phyloP scores from a whole-genome alignment of 2,888 invertebrate species.

The Dynastes tityus region DNA sequence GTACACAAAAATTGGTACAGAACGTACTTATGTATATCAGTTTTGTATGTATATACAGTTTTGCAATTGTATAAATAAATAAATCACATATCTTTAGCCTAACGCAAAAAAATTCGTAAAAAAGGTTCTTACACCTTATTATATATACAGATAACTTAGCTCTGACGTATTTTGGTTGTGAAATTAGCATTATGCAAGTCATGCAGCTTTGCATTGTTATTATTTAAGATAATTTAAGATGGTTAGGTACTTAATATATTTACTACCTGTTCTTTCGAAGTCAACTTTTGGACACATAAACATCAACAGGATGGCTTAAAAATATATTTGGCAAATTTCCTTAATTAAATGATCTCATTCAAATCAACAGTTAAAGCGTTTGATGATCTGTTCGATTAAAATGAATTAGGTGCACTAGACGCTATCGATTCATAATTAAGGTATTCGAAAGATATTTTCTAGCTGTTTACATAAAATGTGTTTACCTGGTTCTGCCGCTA shows the following conservation, averaged over 20 bases:
- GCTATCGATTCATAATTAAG: no score
- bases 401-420: no score
- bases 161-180: slow-evolving; percentile 26
- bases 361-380: no score
- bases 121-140: slow-evolving; percentile 26
- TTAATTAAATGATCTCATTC: no score
- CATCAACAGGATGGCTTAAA: no score
- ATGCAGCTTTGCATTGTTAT: slow-evolving; percentile 8
- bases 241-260: slow-evolving; percentile 14
- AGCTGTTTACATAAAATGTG: no score
- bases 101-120: slow-evolving; percentile 36
- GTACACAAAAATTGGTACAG: slow-evolving; percentile 45
- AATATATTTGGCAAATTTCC: no score
- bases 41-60: slow-evolving; percentile 40
- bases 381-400: no score
- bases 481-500: no score
- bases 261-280: background rate
- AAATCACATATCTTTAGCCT: slow-evolving; percentile 47
- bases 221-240: no score
- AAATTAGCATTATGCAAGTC: slow-evolving; percentile 15
- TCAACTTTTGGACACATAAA: no score
- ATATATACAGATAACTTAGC: slow-evolving; percentile 35
- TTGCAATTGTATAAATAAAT: slow-evolving; percentile 47
- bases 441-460: no score
- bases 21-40: slow-evolving; percentile 1